Base-by-base conservation (phyloP, 2,113 vertebrate genomes). In the Hirundichthys speculiger region DNA sequence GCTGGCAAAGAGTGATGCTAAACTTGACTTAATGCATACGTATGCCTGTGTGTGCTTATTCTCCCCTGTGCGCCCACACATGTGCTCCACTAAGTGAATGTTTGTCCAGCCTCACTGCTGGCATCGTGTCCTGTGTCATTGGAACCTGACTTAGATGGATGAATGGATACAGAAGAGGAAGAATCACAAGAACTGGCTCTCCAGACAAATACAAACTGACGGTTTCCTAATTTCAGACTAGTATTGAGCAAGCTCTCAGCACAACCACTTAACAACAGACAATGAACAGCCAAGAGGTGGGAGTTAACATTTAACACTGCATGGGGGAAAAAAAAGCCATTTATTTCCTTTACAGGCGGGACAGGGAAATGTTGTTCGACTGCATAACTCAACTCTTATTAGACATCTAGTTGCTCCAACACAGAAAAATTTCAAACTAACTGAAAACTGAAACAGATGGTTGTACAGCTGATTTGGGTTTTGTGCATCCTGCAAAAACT, bases 161-260 rank as follows among this genome's bases (percentile, higher is more conserved):
- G 69, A 10, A 74, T 19, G 30, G 63, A 73, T 34, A 3, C 62
- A 65, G 21, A 52, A 68, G 52, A 79, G 66, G 69, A 72, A 74
- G 46, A 54, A 87, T 81, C 64, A 67, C 73, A 80, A 62, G 73
- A 55, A 57, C 75, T 14, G 50, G 38, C 61, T 77, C 59, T 63
- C 20, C 16, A 49, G 64, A 58, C 77, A 90, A 86, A 83, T 64
- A 85, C 76, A 85, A 77, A 71, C 9, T 3, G 80, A 90, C 81
- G 63, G 77, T 72, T 84, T 76, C 73, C 73, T 71, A 55, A 70
- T 68, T 76, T 80, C 22, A 6, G 61, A 55, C 55, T 25, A 58
- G 59, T 38, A n/a, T 56, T 76, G 69, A 82, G 74, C 52, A 76
- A 74, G 45, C 43, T 22, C 20, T 65, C 60, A 53, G 58, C 71